Evolutionary conservation across 2,113 vertebrate genomes (phyloP).

Genomic region (Emydocephalus ijimae): DNA sequence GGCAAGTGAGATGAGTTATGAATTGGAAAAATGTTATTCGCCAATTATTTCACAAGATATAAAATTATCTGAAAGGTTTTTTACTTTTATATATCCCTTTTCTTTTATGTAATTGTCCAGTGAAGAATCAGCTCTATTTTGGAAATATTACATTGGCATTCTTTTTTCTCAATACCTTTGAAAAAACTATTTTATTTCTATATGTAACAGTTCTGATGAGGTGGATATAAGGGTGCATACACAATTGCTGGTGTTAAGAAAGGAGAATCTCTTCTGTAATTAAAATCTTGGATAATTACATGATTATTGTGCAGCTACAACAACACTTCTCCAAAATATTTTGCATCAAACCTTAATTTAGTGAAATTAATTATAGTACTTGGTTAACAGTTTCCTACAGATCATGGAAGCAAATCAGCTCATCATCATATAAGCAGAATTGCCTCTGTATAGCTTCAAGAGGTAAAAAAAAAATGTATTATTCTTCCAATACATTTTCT

Average conservation of each 20-base stretch:
- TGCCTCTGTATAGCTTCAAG: background rate
- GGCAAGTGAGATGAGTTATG: too few species aligned
- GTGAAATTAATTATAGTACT: conserved; percentile 19
- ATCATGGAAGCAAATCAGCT: background rate
- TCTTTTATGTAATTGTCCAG: background rate
- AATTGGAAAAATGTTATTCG: background rate
- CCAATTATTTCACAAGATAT: background rate
- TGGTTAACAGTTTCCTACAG: background rate
- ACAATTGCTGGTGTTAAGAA: background rate
- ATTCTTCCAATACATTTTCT: background rate
- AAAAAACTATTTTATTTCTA: background rate
- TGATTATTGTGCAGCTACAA: conserved; percentile 1
- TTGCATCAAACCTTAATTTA: conserved; percentile 13
- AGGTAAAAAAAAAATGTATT: background rate
- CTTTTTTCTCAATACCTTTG: background rate
- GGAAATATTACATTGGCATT: background rate
- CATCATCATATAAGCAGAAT: background rate
- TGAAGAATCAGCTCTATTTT: background rate
- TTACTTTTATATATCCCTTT: background rate
- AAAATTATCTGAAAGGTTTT: background rate
- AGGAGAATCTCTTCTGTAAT: conserved; percentile 18
- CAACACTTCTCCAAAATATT: conserved; percentile 13
- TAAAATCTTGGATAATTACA: conserved; percentile 21
- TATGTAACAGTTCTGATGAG: background rate
- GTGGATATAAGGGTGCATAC: background rate